phyloP scores from a whole-genome alignment of 2,888 invertebrate genomes.

The Ophraella communa region DNA sequence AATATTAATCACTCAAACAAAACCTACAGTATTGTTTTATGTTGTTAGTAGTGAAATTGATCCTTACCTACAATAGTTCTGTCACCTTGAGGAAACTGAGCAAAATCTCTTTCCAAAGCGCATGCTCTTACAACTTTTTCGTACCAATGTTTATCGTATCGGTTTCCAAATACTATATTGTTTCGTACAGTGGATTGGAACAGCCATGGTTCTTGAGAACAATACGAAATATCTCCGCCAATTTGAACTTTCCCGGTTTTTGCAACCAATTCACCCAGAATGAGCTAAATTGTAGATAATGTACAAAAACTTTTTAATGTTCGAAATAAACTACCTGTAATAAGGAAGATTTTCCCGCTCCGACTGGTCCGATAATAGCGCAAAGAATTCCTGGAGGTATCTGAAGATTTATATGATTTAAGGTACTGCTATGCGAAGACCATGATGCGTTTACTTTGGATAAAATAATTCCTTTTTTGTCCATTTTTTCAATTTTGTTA shows the following conservation, averaged over 20 bases:
- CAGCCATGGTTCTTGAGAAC: conserved; percentile 74
- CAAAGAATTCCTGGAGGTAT: conserved; percentile 64
- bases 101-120: conserved; percentile 69
- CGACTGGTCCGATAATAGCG: conserved; percentile 87
- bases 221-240: conserved; percentile 66
- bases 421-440: conserved; percentile 40
- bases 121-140: conserved; percentile 65
- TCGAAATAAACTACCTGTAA: too few species aligned
- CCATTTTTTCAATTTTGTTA: conserved; percentile 36
- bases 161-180: conserved; percentile 73
- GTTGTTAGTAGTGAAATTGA: too few species aligned
- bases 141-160: conserved; percentile 60
- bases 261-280: conserved; percentile 66
- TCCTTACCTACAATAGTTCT: conserved; percentile 59
- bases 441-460: conserved; percentile 49
- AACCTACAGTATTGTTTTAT: background rate
- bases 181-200: conserved; percentile 67
- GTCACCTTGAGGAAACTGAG: conserved; percentile 65
- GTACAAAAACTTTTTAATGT: too few species aligned
- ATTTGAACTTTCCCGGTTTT: conserved; percentile 62
- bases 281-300: too few species aligned
- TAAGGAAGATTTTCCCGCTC: conserved; percentile 76
- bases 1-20: background rate
- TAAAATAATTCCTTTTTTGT: conserved; percentile 42
- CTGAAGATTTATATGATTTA: conserved; percentile 58